Conservation (phyloP, 2,113 vertebrate species). For the Perognathus longimembris region DNA sequence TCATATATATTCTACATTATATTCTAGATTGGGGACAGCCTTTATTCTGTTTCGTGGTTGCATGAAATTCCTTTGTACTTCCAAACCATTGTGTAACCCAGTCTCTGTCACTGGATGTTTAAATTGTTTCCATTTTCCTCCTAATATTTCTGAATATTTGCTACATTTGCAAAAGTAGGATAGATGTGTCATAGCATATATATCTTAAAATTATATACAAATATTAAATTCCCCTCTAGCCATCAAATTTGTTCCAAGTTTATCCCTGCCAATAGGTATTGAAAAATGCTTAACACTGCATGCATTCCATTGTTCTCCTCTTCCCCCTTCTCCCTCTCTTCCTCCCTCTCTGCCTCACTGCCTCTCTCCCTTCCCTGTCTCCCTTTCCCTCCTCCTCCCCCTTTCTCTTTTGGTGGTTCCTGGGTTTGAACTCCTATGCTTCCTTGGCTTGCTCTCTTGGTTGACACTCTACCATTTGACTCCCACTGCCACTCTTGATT, state of each 20-base stretch:
- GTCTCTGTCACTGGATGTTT: neutral
- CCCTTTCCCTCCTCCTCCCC: neutral
- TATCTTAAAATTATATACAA: neutral
- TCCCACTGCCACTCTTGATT: too few species aligned
- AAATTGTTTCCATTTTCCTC: neutral
- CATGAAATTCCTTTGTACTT: neutral
- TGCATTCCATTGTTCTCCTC: too few species aligned
- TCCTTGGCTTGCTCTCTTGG: too few species aligned
- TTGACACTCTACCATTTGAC: too few species aligned
- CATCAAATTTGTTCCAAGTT: neutral
- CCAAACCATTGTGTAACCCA: neutral
- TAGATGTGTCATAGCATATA: neutral
- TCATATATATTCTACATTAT: neutral
- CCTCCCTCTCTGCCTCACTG: too few species aligned
- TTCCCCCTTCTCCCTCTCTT: too few species aligned
- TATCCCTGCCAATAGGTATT: neutral
- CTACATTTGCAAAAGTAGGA: neutral
- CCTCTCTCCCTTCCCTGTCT: too few species aligned
- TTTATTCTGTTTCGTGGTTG: constrained; percentile 17
- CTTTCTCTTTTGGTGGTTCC: too few species aligned
- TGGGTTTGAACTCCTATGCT: too few species aligned
- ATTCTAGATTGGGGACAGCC: neutral
- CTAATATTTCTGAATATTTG: neutral
- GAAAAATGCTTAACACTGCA: neutral
- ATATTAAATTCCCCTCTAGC: neutral